These are phyloP conservation scores for Siphonodentalium dalli DNA, from an alignment of 2,888 invertebrate species.

Conservation along the genomic window DNA sequence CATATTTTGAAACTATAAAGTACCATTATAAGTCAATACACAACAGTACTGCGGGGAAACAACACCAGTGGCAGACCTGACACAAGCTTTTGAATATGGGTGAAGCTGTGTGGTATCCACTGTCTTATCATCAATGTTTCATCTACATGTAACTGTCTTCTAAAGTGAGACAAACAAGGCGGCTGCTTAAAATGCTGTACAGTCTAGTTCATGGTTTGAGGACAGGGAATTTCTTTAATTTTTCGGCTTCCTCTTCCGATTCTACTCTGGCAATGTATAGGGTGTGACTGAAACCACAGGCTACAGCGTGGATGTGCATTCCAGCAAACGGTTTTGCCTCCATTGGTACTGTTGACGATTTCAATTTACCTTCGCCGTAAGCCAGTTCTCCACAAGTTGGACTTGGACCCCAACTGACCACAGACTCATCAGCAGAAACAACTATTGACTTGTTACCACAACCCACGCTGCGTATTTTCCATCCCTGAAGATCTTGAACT, in stretches of 20 bases:
- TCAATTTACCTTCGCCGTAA: conserved; percentile 82
- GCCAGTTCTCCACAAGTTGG: conserved; percentile 94
- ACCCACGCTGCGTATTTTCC: conserved; percentile 86
- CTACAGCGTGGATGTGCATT: conserved; percentile 77
- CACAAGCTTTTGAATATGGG: too few relatives aligned
- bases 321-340: conserved; percentile 77
- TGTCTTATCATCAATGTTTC: too few relatives aligned
- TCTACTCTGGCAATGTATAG: conserved; percentile 75
- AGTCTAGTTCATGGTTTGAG: conserved; percentile 46
- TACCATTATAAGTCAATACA: too few relatives aligned
- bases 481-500: conserved; percentile 90
- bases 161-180: too few relatives aligned
- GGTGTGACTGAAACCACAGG: conserved; percentile 88
- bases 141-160: too few relatives aligned
- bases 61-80: too few relatives aligned
- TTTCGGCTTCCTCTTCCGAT: conserved; percentile 73
- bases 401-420: conserved; percentile 92
- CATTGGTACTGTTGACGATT: conserved; percentile 85
- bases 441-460: conserved; percentile 79
- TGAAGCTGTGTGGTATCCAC: too few relatives aligned
- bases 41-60: too few relatives aligned
- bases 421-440: conserved; percentile 87
- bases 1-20: too few relatives aligned
- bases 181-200: too few relatives aligned
- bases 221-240: conserved; percentile 71